phyloP scores from a whole-genome alignment of 2,797 vertebrate genomes.

The Poeciliopsis infans region DNA sequence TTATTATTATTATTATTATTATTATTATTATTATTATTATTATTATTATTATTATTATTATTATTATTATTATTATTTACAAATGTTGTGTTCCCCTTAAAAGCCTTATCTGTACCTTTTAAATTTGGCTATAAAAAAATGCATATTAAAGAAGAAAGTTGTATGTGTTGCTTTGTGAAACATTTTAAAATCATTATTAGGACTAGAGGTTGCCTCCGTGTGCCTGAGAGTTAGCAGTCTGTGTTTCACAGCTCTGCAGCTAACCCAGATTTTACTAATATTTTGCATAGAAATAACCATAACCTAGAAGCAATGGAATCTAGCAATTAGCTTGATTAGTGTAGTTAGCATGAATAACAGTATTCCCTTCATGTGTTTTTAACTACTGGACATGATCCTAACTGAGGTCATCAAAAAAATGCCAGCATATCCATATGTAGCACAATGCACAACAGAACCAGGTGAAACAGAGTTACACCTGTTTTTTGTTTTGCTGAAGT shows the following conservation, averaged over 20 bases:
- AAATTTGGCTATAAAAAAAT: background rate
- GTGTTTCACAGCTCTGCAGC: background rate
- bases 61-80: background rate
- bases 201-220: background rate
- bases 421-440: background rate
- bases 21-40: no score
- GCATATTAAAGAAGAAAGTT: background rate
- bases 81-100: background rate
- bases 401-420: background rate
- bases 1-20: background rate
- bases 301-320: background rate
- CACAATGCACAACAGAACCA: background rate
- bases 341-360: background rate
- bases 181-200: background rate
- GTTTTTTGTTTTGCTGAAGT: background rate
- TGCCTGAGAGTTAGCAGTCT: background rate
- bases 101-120: background rate
- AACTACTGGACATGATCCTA: background rate
- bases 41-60: no score
- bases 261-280: background rate
- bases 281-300: background rate
- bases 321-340: background rate
- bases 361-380: background rate
- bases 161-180: no score
- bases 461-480: background rate